Evolutionary conservation across 2,797 vertebrate genomes (phyloP).

Genomic region (Spizella passerina): DNA sequence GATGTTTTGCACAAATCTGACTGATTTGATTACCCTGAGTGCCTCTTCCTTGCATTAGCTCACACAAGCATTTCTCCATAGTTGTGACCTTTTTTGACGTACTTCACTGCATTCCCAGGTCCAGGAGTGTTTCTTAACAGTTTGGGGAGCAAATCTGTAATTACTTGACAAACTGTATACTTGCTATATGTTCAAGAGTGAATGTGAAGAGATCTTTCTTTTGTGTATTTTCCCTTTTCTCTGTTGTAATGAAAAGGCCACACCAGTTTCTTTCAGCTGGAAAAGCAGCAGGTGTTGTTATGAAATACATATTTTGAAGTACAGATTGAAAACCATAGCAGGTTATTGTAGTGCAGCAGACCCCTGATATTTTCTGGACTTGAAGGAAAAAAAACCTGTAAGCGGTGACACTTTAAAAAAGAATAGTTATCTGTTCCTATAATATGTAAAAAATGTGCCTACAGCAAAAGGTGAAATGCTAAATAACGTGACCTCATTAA

Average conservation of each 20-base stretch:
- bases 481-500: not conserved
- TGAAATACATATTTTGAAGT: not conserved
- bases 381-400: not conserved
- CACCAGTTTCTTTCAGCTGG: not conserved
- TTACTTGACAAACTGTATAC: not conserved
- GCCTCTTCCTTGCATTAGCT: not conserved
- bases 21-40: not conserved
- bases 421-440: not conserved
- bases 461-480: not conserved
- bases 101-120: not conserved
- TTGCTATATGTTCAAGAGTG: not conserved
- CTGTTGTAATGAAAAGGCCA: not conserved
- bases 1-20: not conserved
- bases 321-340: not conserved
- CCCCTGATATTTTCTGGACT: not conserved
- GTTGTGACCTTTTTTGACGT: not conserved
- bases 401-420: not conserved
- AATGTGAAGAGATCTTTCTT: not conserved
- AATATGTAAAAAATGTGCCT: not conserved
- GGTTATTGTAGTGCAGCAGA: not conserved
- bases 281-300: not conserved
- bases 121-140: not conserved
- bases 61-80: not conserved
- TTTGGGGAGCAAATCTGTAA: not conserved
- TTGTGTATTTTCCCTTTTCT: not conserved